Evolutionary conservation across 1,140 invertebrate species (phyloP), one percentile per base, ranked within the genome.

Genomic region (Drosophila orena): DNA sequence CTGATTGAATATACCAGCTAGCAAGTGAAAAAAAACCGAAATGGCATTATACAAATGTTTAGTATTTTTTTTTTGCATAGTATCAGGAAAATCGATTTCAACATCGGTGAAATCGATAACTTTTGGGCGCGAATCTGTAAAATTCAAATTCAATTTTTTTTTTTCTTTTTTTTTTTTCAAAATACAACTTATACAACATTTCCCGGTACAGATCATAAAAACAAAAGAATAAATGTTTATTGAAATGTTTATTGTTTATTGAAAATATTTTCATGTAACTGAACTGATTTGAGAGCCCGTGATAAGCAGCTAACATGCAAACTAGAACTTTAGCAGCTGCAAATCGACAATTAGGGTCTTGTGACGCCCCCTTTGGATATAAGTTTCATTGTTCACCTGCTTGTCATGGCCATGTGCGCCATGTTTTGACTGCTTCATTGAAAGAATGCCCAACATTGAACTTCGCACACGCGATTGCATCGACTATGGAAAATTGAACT

Each of bases 391-490:
- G 61, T 61, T 49, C 54, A 50, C 43, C 61, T 72, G 73, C 55
- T 79, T 71, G 77, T 79, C 71, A 64, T 80, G 85, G 83, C 81
- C 78, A 78, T 75, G 76, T 72, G 64, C 64, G 49, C 38, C 50
- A 56, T 86, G 65, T 77, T 86, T 81, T 79, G 65, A 86, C 81
- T 79, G 47, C 78, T 88, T 86, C 78, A 88, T 88, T 79, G 52
- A 81, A 44, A 1, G 17, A 44, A 72, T 86, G 80, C 47, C 27
- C 57, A 69, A 37, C 78, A 88, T 80, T 81, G 74, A 77, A 83
- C 60, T 61, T 71, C 59, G 22, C 15, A 40, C 37, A 49, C 58
- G 60, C 73, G 59, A 77, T 57, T 54, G 46, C 4, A 62, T 61
- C 57, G 43, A 30, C 47, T 30, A 7, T 27, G 43, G 65, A 24